phyloP scores from a whole-genome alignment of 1,140 invertebrate species.

The Acromyrmex heyeri region DNA sequence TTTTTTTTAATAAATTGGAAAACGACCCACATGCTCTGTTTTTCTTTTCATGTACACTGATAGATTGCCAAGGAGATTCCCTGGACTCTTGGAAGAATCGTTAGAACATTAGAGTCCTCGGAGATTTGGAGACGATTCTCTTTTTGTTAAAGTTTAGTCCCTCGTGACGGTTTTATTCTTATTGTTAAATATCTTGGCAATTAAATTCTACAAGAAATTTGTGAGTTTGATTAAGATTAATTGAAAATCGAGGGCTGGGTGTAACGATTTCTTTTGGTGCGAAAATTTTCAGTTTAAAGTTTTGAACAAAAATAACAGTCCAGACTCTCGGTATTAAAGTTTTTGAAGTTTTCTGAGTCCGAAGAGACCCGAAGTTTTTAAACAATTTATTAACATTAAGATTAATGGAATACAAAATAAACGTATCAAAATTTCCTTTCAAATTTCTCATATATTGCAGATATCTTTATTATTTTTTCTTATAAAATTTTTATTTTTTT shows the following conservation, averaged over 20 bases:
- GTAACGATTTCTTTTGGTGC: background rate
- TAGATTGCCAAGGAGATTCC: background rate
- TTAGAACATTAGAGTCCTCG: background rate
- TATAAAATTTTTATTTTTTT: background rate
- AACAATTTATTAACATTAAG: background rate
- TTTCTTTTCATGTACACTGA: background rate
- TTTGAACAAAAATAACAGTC: background rate
- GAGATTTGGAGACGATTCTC: background rate
- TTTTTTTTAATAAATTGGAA: background rate
- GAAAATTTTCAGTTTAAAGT: background rate
- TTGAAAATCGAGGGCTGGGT: background rate
- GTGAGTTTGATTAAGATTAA: background rate
- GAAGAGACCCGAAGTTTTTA: background rate
- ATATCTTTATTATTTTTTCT: too few relatives aligned
- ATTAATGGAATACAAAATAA: background rate
- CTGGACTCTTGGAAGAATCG: background rate
- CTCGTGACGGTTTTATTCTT: background rate
- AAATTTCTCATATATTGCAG: background rate
- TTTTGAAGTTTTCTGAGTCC: background rate
- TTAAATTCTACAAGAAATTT: background rate
- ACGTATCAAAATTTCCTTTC: background rate
- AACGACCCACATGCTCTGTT: background rate
- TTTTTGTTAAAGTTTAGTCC: background rate
- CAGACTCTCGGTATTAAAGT: background rate
- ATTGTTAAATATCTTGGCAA: background rate